Evolutionary conservation across 2,113 vertebrate species (phyloP).

Genomic region (Sceloporus undulatus): DNA sequence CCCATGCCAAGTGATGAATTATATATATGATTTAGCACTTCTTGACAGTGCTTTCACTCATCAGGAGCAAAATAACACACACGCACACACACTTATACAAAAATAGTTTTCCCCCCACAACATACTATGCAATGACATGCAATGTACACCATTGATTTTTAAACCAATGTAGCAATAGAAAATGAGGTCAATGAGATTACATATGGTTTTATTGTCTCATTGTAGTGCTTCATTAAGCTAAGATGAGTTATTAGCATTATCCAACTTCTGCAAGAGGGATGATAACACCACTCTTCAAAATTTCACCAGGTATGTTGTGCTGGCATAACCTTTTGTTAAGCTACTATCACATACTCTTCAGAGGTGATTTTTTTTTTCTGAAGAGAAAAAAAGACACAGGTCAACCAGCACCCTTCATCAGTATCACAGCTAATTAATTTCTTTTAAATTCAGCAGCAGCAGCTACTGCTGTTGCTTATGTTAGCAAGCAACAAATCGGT

Average conservation of each 20-base stretch:
- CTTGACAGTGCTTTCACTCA: slow-evolving; percentile 10
- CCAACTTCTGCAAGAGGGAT: slow-evolving; percentile 7
- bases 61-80: background rate
- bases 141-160: background rate
- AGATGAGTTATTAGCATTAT: slow-evolving; percentile 29
- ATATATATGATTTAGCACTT: slow-evolving; percentile 26
- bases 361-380: background rate
- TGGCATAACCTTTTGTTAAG: background rate
- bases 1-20: slow-evolving; percentile 21
- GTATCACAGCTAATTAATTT: background rate
- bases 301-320: background rate
- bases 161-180: background rate
- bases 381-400: background rate
- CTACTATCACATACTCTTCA: background rate
- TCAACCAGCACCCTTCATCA: background rate
- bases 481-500: slow-evolving; percentile 21
- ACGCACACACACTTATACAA: background rate
- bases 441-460: background rate
- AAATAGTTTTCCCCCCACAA: slow-evolving; percentile 25
- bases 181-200: background rate
- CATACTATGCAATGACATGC: background rate
- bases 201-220: background rate
- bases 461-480: background rate
- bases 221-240: slow-evolving; percentile 17
- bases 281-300: background rate